phyloP scores from a whole-genome alignment of 2,113 vertebrate species.

The Platichthys stellatus region DNA sequence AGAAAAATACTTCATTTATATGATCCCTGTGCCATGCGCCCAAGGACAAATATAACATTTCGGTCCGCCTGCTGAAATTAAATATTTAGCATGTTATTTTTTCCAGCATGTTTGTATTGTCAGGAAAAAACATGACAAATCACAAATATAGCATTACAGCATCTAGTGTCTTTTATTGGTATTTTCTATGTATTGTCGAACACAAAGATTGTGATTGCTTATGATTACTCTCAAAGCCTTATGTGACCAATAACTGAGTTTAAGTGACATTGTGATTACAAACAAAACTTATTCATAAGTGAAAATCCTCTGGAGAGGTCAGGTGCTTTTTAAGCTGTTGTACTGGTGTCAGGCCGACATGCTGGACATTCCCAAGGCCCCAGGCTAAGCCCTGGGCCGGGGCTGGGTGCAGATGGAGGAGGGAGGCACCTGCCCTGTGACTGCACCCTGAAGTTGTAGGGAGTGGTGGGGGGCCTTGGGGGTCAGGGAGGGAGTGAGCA shows the following conservation, averaged over 20 bases:
- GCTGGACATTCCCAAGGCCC: constrained; percentile 29
- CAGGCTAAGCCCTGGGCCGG: constrained; percentile 2
- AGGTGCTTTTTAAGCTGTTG: constrained; percentile 41
- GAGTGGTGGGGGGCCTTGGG: neutral
- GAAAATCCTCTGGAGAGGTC: constrained; percentile 13
- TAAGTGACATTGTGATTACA: constrained; percentile 1
- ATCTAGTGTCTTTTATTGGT: too few relatives aligned
- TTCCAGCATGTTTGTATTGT: too few relatives aligned
- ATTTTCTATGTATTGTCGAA: too few relatives aligned
- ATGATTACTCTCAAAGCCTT: neutral
- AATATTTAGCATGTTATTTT: too few relatives aligned
- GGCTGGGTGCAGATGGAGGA: constrained; percentile 5
- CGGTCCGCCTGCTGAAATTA: too few relatives aligned
- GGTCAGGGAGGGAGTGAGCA: constrained; percentile 22
- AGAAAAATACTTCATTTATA: too few relatives aligned
- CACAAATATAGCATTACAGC: too few relatives aligned
- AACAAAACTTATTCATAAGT: constrained; percentile 4
- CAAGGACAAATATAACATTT: too few relatives aligned
- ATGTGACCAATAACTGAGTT: neutral
- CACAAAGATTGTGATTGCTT: too few relatives aligned
- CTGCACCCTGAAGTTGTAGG: constrained; percentile 4
- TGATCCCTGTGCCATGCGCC: too few relatives aligned
- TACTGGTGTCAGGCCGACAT: constrained; percentile 19
- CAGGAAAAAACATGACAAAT: too few relatives aligned
- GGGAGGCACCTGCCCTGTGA: constrained; percentile 16